Evolutionary conservation across 2,888 invertebrate species (phyloP).

Genomic region (Cephus pulcher): DNA sequence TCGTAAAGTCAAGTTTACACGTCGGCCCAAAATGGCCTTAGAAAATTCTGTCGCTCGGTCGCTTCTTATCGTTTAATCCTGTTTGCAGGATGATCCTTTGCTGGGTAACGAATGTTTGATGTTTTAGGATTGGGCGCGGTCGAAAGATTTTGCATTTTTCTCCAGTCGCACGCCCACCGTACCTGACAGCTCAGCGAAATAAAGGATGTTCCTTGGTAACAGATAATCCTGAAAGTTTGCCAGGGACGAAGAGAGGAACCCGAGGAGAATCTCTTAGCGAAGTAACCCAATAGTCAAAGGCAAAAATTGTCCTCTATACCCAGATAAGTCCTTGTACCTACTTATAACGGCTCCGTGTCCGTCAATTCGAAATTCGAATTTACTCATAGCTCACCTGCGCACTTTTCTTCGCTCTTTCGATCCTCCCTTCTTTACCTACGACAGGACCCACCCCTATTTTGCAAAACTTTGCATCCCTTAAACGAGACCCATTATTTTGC

Average conservation of each 20-base stretch:
- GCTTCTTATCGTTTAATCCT: conserved; percentile 35
- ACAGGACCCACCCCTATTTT: too few species aligned
- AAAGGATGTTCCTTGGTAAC: neutral
- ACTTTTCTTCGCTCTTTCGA: neutral
- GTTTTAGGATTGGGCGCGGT: conserved; percentile 37
- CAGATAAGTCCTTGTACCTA: neutral
- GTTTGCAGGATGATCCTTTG: conserved; percentile 32
- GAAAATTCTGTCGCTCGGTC: conserved; percentile 4
- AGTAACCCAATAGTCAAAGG: too few species aligned
- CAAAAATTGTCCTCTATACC: conserved; percentile 1
- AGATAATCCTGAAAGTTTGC: conserved; percentile 20
- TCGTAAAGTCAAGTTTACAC: conserved; percentile 37
- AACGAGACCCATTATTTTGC: conserved; percentile 54
- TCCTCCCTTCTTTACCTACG: too few species aligned
- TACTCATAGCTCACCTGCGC: conserved; percentile 18
- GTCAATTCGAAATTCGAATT: conserved; percentile 15
- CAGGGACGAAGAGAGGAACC: neutral
- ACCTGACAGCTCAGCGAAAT: neutral
- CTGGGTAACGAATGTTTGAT: conserved; percentile 33
- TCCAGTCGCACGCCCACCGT: conserved; percentile 25
- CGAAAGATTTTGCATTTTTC: conserved; percentile 17
- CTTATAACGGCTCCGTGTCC: neutral
- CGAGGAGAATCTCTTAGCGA: neutral
- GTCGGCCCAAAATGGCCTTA: conserved; percentile 23
- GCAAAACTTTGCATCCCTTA: conserved; percentile 45